A percentile compares a stretch with the other conserved stretches of the same genome.
These are phyloP conservation scores for Eremobia ochroleuca DNA, from an alignment of 2,888 invertebrate species.

Conservation along the genomic window DNA sequence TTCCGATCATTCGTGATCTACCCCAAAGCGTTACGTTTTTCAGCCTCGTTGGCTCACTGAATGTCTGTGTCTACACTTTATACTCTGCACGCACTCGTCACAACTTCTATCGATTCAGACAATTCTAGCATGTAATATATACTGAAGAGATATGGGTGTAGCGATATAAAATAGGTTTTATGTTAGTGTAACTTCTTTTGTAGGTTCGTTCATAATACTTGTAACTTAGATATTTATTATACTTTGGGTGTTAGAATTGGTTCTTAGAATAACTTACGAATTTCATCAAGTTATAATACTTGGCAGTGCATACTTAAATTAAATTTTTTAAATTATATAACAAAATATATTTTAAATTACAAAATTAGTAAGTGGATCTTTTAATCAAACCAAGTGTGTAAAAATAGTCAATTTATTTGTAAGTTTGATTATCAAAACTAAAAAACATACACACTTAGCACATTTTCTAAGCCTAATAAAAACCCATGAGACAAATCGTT, in stretches of 20 bases:
- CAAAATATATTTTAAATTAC: background rate
- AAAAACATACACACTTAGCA: too few species aligned
- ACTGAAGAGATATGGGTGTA: slow-evolving; percentile 18
- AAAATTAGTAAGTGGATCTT: background rate
- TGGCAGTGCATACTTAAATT: background rate
- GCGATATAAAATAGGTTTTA: slow-evolving; percentile 12
- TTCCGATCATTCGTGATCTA: slow-evolving; percentile 66
- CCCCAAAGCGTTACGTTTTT: slow-evolving; percentile 67
- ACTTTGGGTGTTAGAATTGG: background rate
- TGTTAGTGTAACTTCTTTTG: background rate
- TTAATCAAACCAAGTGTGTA: background rate
- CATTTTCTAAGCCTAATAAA: background rate
- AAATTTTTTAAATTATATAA: background rate
- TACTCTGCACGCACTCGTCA: slow-evolving; percentile 50
- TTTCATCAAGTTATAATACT: background rate
- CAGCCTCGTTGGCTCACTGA: slow-evolving; percentile 42
- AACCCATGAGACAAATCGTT: slow-evolving; percentile 36
- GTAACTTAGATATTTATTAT: background rate
- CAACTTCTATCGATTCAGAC: slow-evolving; percentile 68
- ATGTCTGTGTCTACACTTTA: slow-evolving; percentile 46
- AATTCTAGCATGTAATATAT: slow-evolving; percentile 24
- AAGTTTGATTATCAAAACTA: background rate
- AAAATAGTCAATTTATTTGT: background rate
- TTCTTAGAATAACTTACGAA: background rate
- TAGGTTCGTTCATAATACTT: background rate